Evolutionary conservation across 2,113 vertebrate genomes (phyloP).

Genomic region (Montifringilla adamsi): DNA sequence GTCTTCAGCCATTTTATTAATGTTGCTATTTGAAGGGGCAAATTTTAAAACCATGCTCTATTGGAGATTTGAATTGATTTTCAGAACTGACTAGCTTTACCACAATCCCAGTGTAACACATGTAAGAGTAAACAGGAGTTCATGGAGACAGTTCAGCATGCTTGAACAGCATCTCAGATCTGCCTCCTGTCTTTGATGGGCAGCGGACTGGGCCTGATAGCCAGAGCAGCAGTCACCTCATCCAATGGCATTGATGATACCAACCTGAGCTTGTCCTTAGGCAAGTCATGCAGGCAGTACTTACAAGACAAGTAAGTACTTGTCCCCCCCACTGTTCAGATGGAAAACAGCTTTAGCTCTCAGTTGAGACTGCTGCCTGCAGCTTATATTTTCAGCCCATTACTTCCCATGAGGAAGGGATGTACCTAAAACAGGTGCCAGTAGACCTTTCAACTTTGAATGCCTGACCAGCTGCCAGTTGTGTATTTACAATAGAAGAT

Average conservation of each 20-base stretch:
- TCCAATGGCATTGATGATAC: accelerated
- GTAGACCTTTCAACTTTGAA: slow-evolving; percentile 65
- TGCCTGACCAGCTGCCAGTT: slow-evolving; percentile 47
- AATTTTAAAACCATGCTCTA: neutral
- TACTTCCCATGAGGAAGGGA: slow-evolving; percentile 39
- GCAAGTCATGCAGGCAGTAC: accelerated
- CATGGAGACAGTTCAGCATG: neutral
- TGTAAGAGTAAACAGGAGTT: neutral
- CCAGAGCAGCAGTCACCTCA: neutral
- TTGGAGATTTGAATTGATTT: neutral
- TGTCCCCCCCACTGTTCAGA: neutral
- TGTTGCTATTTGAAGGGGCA: neutral
- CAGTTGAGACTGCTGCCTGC: neutral
- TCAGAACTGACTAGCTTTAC: neutral
- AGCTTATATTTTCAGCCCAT: neutral
- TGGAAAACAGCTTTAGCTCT: neutral
- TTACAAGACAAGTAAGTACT: neutral
- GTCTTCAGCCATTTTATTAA: neutral
- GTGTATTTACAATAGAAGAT: slow-evolving; percentile 52
- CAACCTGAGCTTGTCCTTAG: neutral
- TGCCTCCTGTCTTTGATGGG: neutral
- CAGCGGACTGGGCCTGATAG: neutral
- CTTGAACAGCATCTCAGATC: neutral
- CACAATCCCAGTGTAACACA: neutral
- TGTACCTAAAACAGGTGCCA: slow-evolving; percentile 65